Evolutionary conservation across 92 coral and sea anemone species (phyloP), one percentile per base, ranked within the genome.

Genomic region (Siderastrea siderea): DNA sequence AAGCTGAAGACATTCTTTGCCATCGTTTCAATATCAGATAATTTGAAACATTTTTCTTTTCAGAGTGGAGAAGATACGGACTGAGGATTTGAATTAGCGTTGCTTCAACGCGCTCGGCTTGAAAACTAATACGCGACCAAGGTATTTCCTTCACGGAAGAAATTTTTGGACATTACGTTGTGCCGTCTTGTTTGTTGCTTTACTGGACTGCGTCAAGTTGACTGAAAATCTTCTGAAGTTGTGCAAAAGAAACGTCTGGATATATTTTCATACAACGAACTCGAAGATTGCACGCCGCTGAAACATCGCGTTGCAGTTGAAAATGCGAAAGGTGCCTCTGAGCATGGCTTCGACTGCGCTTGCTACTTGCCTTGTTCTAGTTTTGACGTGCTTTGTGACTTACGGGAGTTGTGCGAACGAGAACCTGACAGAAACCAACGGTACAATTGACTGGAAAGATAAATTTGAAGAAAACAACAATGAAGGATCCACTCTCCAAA

Each of bases 401-500:
- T 52, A 11, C 5, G 73, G 61, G 55, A 82, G 77, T 78, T 73
- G 78, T 9, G 52, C 2, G 46, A 26, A 26, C 38, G 53, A n/a
- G 15, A n/a, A 1, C 26, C 79, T 73, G 57, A 45, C 62, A 7
- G 5, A 11, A 43, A 75, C 52, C 50, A 51, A 44, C 6, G 38
- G 67, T 7, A 81, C 63, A 17, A 81, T 85, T 47, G 10, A 50
- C 47, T 91, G 88, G 75, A 16, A 57, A 7, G 89, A 59, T 12
- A 45, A 58, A 12, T 70, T 76, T 53, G 47, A 54, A 3, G 57
- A 50, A 6, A 54, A 87, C 6, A 70, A 75, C n/a, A 68, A 70
- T 3, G 80, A 85, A 45, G 77, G 84, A 45, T 73, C 86, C 11
- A 47, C 44, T 17, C 84, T 93, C 16, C 48, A 86, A 12, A 84